Percentiles rank a stretch among this genome's conserved stretches.
These are phyloP conservation scores for Dinocampus coccinellae DNA, from an alignment of 2,888 invertebrate species.

Conservation along the genomic window DNA sequence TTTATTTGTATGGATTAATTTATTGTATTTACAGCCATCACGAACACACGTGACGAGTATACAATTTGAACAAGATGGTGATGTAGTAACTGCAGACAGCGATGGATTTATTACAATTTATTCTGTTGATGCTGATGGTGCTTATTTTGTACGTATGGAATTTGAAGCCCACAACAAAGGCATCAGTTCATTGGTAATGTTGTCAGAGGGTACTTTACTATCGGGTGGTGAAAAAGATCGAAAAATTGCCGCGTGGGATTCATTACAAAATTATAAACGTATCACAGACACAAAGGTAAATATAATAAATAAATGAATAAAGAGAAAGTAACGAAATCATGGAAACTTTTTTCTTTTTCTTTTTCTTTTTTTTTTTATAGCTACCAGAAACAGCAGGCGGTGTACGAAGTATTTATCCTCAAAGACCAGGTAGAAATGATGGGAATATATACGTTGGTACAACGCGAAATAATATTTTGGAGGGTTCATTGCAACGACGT, in stretches of 20 bases:
- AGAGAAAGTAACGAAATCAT: no score
- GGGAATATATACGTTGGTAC: slow-evolving; percentile 94
- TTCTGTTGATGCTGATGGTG: slow-evolving; percentile 89
- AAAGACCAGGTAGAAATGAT: slow-evolving; percentile 88
- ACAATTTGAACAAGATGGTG: slow-evolving; percentile 92
- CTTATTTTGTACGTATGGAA: slow-evolving; percentile 89
- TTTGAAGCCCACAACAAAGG: slow-evolving; percentile 92
- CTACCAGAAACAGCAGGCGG: slow-evolving; percentile 90
- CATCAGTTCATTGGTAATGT: slow-evolving; percentile 87
- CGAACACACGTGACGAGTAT: slow-evolving; percentile 88
- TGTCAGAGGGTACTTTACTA: slow-evolving; percentile 90
- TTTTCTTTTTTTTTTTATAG: slow-evolving; percentile 70
- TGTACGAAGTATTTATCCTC: slow-evolving; percentile 89
- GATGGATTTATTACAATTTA: slow-evolving; percentile 93
- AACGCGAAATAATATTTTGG: slow-evolving; percentile 88
- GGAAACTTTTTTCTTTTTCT: background rate
- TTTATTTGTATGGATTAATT: slow-evolving; percentile 1
- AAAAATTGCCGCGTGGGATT: slow-evolving; percentile 93
- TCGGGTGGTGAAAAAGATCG: slow-evolving; percentile 93
- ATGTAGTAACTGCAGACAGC: slow-evolving; percentile 92
- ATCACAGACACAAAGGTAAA: slow-evolving; percentile 89
- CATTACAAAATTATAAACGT: slow-evolving; percentile 88
- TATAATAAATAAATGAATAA: background rate
- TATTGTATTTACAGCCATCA: slow-evolving; percentile 76
- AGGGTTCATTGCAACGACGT: slow-evolving; percentile 89